phyloP scores from a whole-genome alignment of 1,140 invertebrate genomes.

The Lepidurus apus region DNA sequence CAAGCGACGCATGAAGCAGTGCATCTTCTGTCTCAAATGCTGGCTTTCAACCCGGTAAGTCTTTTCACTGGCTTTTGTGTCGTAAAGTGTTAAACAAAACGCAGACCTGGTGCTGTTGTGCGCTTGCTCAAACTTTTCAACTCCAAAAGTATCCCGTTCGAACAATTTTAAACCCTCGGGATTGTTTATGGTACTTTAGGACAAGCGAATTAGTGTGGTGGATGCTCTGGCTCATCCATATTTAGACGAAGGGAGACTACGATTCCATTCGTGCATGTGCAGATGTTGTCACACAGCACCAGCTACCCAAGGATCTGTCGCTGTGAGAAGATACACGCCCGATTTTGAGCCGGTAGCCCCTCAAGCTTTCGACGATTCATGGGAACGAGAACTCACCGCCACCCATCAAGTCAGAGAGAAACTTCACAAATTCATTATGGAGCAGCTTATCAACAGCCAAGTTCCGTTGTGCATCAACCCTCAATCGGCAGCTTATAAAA shows the following conservation, averaged over 20 bases:
- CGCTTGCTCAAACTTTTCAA: not conserved
- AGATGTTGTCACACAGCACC: conserved; percentile 67
- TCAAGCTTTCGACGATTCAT: conserved; percentile 84
- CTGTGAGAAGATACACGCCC: conserved; percentile 74
- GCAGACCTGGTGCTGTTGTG: not conserved
- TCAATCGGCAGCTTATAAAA: conserved; percentile 97
- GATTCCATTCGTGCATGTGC: conserved; percentile 99
- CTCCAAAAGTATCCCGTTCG: not conserved
- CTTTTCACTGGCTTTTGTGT: not conserved
- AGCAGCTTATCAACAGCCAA: conserved; percentile 79
- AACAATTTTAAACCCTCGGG: not conserved
- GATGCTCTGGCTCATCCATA: conserved; percentile 90
- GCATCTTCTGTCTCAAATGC: conserved; percentile 94
- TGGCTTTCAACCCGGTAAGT: conserved; percentile 94
- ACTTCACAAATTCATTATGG: conserved; percentile 96
- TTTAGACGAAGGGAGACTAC: conserved; percentile 90
- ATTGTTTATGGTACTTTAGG: conserved; percentile 50
- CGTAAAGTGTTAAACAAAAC: not conserved
- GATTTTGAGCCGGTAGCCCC: conserved; percentile 89
- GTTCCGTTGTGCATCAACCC: conserved; percentile 99
- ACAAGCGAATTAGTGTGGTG: conserved; percentile 85
- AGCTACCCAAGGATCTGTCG: conserved; percentile 63
- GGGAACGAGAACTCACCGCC: conserved; percentile 87
- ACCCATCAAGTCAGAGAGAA: conserved; percentile 95
- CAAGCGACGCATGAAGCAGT: conserved; percentile 96